A percentile compares a stretch with the other conserved stretches of the same genome.
These are phyloP conservation scores for Sebastes iracundus DNA, from an alignment of 2,797 vertebrate species.

Conservation along the genomic window DNA sequence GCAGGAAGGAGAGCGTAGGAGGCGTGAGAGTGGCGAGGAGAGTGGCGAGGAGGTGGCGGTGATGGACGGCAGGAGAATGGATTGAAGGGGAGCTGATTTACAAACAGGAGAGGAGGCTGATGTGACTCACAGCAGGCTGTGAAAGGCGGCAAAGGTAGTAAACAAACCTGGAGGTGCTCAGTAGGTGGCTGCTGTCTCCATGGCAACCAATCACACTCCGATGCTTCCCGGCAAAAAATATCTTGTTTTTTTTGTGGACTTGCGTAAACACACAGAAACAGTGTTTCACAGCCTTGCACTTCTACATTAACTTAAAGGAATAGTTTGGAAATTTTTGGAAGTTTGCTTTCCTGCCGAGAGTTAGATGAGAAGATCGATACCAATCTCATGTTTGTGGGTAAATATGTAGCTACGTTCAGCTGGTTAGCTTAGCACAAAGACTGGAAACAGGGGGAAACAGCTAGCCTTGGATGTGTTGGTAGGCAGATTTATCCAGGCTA, in stretches of 20 bases:
- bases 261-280: not conserved
- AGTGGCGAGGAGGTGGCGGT: not conserved
- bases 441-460: not conserved
- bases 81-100: not conserved
- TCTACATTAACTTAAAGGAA: not conserved
- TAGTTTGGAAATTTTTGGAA: not conserved
- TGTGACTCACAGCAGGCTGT: constrained; percentile 65
- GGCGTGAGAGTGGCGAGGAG: not conserved
- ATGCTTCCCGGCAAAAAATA: constrained; percentile 37
- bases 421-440: not conserved
- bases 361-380: not conserved
- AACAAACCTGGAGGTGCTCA: constrained; percentile 62
- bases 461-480: not conserved
- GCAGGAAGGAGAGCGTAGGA: constrained; percentile 16
- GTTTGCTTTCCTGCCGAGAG: not conserved
- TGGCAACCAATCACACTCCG: constrained; percentile 48
- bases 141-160: constrained; percentile 27
- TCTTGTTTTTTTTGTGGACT: not conserved
- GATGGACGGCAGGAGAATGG: constrained; percentile 13
- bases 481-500: not conserved
- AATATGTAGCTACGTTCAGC: not conserved
- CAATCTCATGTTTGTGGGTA: not conserved
- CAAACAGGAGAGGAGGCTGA: not conserved
- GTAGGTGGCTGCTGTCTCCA: constrained; percentile 55
- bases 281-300: not conserved